phyloP scores from a whole-genome alignment of 2,888 invertebrate species.

The Apodemia duryi region DNA sequence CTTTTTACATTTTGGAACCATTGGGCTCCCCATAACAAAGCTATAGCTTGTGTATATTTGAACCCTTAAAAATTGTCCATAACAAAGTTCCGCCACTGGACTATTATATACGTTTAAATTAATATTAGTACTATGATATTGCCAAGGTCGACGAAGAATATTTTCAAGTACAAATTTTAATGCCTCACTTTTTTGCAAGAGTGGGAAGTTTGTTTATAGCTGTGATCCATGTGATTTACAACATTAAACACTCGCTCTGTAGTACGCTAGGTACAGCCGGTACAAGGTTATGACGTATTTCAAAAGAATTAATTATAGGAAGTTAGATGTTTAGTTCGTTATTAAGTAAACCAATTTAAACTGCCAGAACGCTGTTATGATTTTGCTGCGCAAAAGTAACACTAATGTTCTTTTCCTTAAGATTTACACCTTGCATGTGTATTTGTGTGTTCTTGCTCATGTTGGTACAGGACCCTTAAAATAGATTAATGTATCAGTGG shows the following conservation, averaged over 20 bases:
- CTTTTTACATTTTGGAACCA: no score
- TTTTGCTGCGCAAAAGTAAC: neutral
- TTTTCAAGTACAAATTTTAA: constrained; percentile 12
- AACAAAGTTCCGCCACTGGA: no score
- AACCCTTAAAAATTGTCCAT: no score
- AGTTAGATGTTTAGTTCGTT: constrained; percentile 21
- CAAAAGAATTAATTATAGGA: constrained; percentile 37
- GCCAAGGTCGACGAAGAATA: constrained; percentile 5
- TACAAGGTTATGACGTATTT: constrained; percentile 53
- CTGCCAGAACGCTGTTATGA: neutral
- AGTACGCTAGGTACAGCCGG: constrained; percentile 40
- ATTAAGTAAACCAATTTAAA: neutral
- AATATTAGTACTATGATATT: neutral
- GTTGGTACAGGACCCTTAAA: no score
- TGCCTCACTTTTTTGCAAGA: constrained; percentile 42
- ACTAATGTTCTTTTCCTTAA: neutral
- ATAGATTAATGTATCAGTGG: no score
- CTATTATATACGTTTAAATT: no score
- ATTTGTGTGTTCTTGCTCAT: neutral
- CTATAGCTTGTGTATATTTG: no score
- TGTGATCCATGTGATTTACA: constrained; percentile 55
- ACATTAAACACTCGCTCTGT: constrained; percentile 36
- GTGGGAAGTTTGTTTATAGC: constrained; percentile 61
- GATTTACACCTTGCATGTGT: neutral
- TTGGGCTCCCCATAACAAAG: no score